These are phyloP conservation scores for Diadromus collaris DNA, from an alignment of 2,888 invertebrate genomes.

Conservation along the genomic window DNA sequence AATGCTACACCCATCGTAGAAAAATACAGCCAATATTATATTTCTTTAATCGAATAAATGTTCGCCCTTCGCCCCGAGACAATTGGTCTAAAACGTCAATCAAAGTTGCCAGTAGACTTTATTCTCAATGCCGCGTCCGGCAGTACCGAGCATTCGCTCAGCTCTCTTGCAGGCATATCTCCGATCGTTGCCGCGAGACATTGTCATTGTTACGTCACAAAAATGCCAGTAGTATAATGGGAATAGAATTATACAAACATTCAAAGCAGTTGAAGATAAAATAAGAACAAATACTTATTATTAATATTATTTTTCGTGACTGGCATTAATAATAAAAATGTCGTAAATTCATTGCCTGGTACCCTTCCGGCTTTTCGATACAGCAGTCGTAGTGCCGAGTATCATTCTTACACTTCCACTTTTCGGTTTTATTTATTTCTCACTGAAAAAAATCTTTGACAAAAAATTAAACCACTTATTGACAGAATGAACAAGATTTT, in stretches of 20 bases:
- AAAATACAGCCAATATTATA: background rate
- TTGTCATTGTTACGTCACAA: background rate
- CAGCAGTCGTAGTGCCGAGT: background rate
- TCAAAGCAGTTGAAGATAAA: background rate
- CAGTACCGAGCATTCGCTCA: conserved; percentile 1
- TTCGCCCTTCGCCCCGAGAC: conserved; percentile 40
- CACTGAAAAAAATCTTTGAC: too few species aligned
- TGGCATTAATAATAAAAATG: background rate
- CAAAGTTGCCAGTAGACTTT: conserved; percentile 53
- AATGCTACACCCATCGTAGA: background rate
- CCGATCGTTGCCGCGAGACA: conserved; percentile 2
- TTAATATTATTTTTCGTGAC: background rate
- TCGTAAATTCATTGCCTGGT: background rate
- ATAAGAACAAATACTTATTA: conserved; percentile 1
- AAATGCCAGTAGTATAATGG: conserved; percentile 2
- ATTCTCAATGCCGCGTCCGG: conserved; percentile 44
- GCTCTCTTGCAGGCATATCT: background rate
- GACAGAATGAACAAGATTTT: too few species aligned
- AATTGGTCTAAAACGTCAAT: conserved; percentile 58
- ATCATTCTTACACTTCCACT: too few species aligned
- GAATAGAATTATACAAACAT: background rate
- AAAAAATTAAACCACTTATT: too few species aligned
- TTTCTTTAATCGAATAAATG: background rate
- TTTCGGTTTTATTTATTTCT: too few species aligned
- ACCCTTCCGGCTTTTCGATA: background rate